Evolutionary conservation across 2,113 vertebrate species (phyloP).

Genomic region (Atrichornis clamosus): DNA sequence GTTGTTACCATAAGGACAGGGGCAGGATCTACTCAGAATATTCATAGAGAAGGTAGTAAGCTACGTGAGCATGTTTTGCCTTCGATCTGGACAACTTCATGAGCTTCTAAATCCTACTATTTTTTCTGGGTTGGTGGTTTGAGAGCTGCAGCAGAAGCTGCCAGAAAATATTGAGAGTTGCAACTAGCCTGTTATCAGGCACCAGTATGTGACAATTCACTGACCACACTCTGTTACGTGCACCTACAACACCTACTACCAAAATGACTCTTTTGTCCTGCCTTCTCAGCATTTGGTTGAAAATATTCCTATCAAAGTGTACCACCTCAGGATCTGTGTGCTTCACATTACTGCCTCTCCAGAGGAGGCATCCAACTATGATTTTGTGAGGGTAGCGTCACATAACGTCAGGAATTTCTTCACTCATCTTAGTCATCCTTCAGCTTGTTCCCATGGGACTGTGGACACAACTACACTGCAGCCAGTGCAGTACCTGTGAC

Average conservation of each 20-base stretch:
- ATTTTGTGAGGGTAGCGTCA: not conserved
- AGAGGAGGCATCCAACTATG: not conserved
- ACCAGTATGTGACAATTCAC: not conserved
- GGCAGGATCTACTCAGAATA: not conserved
- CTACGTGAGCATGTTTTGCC: not conserved
- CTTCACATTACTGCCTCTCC: not conserved
- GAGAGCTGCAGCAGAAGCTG: not conserved
- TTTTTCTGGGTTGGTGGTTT: not conserved
- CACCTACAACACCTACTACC: not conserved
- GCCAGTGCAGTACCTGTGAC: not conserved
- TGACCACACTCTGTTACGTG: accelerated
- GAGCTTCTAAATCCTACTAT: not conserved
- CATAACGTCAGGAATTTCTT: not conserved
- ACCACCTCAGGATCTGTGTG: not conserved
- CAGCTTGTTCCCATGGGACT: not conserved
- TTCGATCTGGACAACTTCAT: not conserved
- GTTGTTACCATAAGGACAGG: not conserved
- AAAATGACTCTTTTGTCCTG: not conserved
- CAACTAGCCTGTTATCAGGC: not conserved
- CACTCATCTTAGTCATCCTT: not conserved
- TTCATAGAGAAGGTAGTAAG: not conserved
- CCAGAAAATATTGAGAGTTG: not conserved
- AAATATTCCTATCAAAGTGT: not conserved
- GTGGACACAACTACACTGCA: accelerated
- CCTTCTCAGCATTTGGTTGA: not conserved